Conservation (phyloP, 1,140 invertebrate species). For the Mya arenaria region DNA sequence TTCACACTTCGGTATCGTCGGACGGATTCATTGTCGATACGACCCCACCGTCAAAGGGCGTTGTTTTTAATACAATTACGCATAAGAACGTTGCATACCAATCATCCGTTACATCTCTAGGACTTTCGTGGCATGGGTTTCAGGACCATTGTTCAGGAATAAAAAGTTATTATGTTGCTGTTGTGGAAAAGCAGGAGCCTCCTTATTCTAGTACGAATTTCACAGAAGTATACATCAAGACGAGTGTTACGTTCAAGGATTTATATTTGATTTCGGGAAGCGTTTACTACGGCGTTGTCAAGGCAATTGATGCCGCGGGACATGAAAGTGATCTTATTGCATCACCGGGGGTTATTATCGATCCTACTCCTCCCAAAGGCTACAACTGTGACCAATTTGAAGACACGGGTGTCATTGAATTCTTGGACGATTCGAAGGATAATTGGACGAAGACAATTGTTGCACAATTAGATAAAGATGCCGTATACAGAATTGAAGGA, state of each 20-base stretch:
- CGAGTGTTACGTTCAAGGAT: neutral
- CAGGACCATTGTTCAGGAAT: slow-evolving; percentile 52
- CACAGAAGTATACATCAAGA: slow-evolving; percentile 24
- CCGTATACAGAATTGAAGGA: neutral
- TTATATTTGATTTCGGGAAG: slow-evolving; percentile 36
- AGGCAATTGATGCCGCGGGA: slow-evolving; percentile 56
- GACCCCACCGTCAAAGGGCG: slow-evolving; percentile 44
- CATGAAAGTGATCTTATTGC: slow-evolving; percentile 2
- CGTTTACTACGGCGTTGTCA: slow-evolving; percentile 42
- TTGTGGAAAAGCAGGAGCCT: neutral
- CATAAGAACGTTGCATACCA: slow-evolving; percentile 25
- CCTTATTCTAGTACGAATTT: neutral
- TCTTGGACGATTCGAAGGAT: neutral
- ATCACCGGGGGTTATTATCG: slow-evolving; percentile 41
- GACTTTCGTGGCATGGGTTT: slow-evolving; percentile 61
- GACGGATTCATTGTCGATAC: slow-evolving; percentile 58
- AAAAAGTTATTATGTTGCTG: slow-evolving; percentile 34
- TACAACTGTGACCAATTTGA: slow-evolving; percentile 28
- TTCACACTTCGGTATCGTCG: slow-evolving; percentile 44
- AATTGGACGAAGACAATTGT: neutral
- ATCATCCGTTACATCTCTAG: slow-evolving; percentile 28
- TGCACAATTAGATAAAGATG: neutral
- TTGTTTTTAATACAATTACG: slow-evolving; percentile 54
- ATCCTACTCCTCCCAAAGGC: slow-evolving; percentile 43
- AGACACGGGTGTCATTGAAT: neutral